Evolutionary conservation across 2,113 vertebrate species (phyloP).

Genomic region (Oncorhynchus clarkii): DNA sequence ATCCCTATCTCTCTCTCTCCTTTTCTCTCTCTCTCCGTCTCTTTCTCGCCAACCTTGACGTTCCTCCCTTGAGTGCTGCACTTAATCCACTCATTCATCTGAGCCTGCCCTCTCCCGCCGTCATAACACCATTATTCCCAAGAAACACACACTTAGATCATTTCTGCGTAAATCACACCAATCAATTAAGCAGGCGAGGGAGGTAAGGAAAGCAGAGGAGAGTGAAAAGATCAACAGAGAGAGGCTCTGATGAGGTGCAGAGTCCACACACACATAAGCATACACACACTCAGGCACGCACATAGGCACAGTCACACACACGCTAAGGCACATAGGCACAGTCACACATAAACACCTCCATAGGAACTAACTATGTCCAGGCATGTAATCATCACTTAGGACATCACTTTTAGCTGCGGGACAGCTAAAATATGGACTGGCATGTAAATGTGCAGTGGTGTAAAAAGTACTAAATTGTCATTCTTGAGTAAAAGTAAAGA

Average conservation of each 20-base stretch:
- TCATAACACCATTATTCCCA: conserved; percentile 16
- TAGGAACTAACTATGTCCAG: no score
- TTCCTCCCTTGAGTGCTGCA: background rate
- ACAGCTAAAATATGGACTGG: no score
- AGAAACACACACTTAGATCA: conserved; percentile 29
- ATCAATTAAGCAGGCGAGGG: conserved; percentile 37
- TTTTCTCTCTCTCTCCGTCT: background rate
- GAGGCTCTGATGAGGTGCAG: background rate
- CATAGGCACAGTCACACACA: no score
- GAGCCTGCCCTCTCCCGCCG: conserved; percentile 4
- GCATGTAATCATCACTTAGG: no score
- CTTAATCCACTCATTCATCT: conserved; percentile 16
- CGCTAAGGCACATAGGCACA: no score
- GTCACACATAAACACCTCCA: no score
- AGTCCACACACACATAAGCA: background rate
- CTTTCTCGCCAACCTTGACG: background rate
- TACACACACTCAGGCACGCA: no score
- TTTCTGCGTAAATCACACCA: conserved; percentile 40
- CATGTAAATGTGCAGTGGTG: no score
- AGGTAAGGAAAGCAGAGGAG: conserved; percentile 47
- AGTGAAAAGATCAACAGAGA: background rate
- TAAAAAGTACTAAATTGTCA: no score
- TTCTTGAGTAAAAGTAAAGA: no score
- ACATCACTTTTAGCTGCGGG: no score
- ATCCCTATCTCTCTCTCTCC: no score